These are phyloP conservation scores for Calvadosia cruxmelitensis DNA, from an alignment of 30 jellyfish, hydroid and myxozoan species.

Conservation along the genomic window DNA sequence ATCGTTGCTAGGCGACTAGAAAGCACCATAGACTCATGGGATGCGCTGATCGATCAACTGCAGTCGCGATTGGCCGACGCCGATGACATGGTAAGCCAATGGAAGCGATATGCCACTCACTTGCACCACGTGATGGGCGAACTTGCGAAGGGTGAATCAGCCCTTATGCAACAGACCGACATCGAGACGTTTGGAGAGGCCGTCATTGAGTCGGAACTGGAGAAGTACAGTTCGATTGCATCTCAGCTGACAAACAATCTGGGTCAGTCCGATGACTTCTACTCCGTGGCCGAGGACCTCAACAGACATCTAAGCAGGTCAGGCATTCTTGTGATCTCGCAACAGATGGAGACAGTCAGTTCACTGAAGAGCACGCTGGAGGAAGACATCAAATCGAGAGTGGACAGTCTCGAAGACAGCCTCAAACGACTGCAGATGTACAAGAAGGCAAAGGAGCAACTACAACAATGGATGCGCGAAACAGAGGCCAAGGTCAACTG, in stretches of 20 bases:
- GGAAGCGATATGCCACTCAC: constrained; percentile 33
- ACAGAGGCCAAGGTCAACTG: constrained; percentile 9
- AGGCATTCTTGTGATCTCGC: not conserved
- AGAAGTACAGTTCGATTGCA: constrained; percentile 16
- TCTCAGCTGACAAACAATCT: not conserved
- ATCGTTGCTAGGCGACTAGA: constrained; percentile 33
- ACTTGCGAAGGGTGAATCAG: constrained; percentile 40
- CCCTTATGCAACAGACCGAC: constrained; percentile 4
- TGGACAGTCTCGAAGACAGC: constrained; percentile 20
- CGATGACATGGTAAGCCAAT: constrained; percentile 24
- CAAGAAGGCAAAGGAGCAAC: constrained; percentile 13
- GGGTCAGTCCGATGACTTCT: not conserved
- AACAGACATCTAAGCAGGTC: constrained; percentile 14
- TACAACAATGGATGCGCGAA: constrained; percentile 39
- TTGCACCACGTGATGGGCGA: constrained; percentile 35
- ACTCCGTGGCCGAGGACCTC: constrained; percentile 10
- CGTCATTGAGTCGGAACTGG: constrained; percentile 37
- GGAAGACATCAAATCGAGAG: constrained; percentile 29
- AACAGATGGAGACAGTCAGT: not conserved
- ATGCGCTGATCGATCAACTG: constrained; percentile 4
- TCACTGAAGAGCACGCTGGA: constrained; percentile 6
- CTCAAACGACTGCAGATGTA: constrained; percentile 40
- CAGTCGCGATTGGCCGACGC: constrained; percentile 16
- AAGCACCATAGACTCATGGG: constrained; percentile 25
- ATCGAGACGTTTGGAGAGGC: constrained; percentile 20